Conservation (phyloP, 2,113 vertebrate genomes). For the Oplegnathus fasciatus region DNA sequence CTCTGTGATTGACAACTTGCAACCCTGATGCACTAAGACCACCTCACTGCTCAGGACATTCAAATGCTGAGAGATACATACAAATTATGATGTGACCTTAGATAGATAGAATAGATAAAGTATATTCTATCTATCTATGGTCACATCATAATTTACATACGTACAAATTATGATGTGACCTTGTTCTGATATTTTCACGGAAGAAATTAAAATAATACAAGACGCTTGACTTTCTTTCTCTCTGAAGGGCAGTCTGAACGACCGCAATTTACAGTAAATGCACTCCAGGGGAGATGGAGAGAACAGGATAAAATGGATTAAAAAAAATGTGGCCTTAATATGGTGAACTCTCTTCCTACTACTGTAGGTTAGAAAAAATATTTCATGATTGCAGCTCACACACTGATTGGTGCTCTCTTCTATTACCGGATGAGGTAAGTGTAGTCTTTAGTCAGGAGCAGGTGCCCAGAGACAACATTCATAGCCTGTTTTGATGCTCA, state of each 20-base stretch:
- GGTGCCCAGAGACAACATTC: background rate
- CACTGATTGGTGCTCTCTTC: background rate
- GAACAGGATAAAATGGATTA: background rate
- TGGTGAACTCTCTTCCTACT: background rate
- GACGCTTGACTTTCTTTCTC: too few relatives aligned
- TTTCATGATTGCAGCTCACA: background rate
- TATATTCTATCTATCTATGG: too few relatives aligned
- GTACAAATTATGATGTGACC: too few relatives aligned
- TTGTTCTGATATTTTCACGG: background rate
- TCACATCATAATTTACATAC: too few relatives aligned
- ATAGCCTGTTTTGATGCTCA: background rate
- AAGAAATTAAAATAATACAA: constrained; percentile 11
- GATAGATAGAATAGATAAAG: too few relatives aligned
- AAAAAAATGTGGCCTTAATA: background rate
- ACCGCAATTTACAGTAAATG: constrained; percentile 25
- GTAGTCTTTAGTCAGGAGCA: background rate
- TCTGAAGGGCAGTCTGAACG: background rate
- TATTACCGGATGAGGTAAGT: background rate
- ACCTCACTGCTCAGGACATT: background rate
- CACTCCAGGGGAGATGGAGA: background rate
- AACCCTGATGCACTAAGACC: background rate
- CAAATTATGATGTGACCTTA: too few relatives aligned
- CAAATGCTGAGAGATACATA: constrained; percentile 4
- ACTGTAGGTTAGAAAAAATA: background rate
- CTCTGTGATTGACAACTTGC: background rate